Base-by-base conservation (phyloP, 2,113 vertebrate species). In the Otis tarda region DNA sequence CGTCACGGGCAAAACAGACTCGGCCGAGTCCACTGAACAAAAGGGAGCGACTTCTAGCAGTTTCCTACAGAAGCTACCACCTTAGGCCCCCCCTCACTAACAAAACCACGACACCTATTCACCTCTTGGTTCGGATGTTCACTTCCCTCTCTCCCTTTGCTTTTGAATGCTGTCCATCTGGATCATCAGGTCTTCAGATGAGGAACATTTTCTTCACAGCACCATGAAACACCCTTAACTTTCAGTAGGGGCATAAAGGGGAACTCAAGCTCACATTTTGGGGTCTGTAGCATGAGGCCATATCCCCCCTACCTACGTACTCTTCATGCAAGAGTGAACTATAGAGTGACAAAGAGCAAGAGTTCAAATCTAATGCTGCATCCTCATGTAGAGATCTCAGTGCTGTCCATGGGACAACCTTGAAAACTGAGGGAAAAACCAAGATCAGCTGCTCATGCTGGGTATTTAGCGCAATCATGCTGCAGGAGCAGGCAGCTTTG, bases 221-320 rank as follows among this genome's bases (percentile, higher is more conserved):
- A 45, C 15, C 8, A 9, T 23, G 57, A 82, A 93, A 90, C 14
- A 20, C 50, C 12, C 19, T 60, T 89, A 56, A n/a, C 8, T 8
- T 91, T 78, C 39, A 63, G 14, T 8, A 78, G 25, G 6, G 8
- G n/a, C 37, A 45, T 27, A 84, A 73, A 79, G 22, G 19, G 37
- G 74, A 74, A 33, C 19, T 81, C 41, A 63, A 9, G 53, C 18
- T 75, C 78, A 12, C 22, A 31, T 37, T 75, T 59, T 17, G 28
- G 65, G 14, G 28, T 50, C 56, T 87, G 52, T 60, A 90, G 50
- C 33, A 78, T 0, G 1, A 84, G 47, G 21, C 20, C 37, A 37
- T 37, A 37, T 37, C 37, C 37, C 16, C 7, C 5, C 2, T 12
- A 14, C 5, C 35, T 22, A 61, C 2, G 45, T 2, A 28, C 2